These are phyloP conservation scores for Stenichneumon culpator DNA, from an alignment of 2,888 invertebrate species.

Conservation along the genomic window DNA sequence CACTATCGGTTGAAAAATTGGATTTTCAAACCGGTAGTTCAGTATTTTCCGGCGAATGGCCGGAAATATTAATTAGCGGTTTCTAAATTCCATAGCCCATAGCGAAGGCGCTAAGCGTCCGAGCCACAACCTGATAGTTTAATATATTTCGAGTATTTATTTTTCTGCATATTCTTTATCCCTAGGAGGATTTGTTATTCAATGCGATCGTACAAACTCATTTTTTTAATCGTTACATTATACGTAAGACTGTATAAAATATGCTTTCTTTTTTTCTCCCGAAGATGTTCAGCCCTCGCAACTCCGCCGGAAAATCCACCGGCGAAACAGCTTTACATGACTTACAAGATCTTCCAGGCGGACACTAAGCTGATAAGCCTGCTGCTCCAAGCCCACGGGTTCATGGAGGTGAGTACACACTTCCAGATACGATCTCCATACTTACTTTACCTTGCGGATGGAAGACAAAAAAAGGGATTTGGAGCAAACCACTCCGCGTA, in stretches of 20 bases:
- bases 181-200: no score
- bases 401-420: slow-evolving; percentile 87
- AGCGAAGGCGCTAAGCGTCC: no score
- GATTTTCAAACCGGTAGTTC: no score
- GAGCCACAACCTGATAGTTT: no score
- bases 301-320: slow-evolving; percentile 83
- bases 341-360: slow-evolving; percentile 93
- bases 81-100: no score
- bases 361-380: slow-evolving; percentile 93
- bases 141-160: no score
- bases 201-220: no score
- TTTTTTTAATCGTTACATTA: no score
- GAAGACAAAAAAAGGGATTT: neutral
- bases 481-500: neutral
- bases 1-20: no score
- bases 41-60: no score
- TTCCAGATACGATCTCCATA: neutral
- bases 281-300: slow-evolving; percentile 83
- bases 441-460: neutral
- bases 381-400: slow-evolving; percentile 92
- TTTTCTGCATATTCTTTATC: no score
- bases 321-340: slow-evolving; percentile 88
- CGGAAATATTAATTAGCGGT: no score
- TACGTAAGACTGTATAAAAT: neutral
- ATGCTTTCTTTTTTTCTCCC: slow-evolving; percentile 35